Conservation (phyloP, 2,113 vertebrate genomes). For the Mirza zaza region DNA sequence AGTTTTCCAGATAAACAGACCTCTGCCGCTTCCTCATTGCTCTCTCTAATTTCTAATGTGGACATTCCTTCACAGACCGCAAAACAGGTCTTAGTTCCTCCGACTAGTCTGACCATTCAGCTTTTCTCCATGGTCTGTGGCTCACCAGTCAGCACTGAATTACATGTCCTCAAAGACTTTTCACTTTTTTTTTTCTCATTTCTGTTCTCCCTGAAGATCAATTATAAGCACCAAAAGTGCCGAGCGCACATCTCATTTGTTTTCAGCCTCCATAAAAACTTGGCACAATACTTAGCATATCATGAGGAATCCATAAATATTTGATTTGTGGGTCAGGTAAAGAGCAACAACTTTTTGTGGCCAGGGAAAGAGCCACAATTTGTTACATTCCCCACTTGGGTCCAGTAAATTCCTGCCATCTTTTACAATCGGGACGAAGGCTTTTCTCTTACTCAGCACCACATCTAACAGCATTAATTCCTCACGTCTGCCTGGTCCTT, state of each 20-base stretch:
- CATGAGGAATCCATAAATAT: not conserved
- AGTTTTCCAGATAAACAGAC: not conserved
- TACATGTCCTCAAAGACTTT: not conserved
- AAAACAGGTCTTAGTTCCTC: not conserved
- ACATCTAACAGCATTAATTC: not conserved
- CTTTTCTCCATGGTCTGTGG: not conserved
- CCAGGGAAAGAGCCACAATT: not conserved
- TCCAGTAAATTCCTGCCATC: not conserved
- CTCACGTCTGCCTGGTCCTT: not conserved
- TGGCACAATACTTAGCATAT: not conserved
- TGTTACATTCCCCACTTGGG: not conserved
- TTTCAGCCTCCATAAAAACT: not conserved
- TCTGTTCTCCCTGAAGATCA: not conserved
- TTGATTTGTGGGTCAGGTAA: slow-evolving; percentile 15
- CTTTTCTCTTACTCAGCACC: not conserved
- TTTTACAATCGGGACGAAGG: not conserved
- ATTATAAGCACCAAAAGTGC: not conserved
- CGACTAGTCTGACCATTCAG: not conserved
- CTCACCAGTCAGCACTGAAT: not conserved
- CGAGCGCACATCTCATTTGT: not conserved
- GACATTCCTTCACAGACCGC: not conserved
- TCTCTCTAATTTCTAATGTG: not conserved
- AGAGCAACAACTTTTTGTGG: not conserved
- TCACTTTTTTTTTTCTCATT: not conserved
- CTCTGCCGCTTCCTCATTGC: not conserved